Base-by-base conservation (phyloP, 2,113 vertebrate genomes). In the Isurus oxyrinchus region DNA sequence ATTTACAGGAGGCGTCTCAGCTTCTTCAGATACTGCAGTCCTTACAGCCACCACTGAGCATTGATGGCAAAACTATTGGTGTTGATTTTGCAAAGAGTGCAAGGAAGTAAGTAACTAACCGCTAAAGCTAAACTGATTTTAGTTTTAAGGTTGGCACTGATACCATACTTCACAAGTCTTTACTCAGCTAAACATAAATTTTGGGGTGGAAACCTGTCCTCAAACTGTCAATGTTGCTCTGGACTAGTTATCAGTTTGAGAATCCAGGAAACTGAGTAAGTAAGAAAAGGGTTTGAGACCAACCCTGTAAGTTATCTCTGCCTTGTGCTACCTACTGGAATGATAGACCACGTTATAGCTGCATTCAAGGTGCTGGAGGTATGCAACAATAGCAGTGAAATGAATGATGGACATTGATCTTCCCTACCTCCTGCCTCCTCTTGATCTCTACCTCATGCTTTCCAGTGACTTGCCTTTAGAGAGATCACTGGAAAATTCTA, bases 61-160 rank as follows among this genome's bases (percentile, higher is more conserved):
- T 99, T 96, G 99, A 99, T 97, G 99, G 99, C 84, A 99, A 99
- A 98, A 99, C 99, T 93, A 99, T 99, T 96, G 99, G 99, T 23
- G 99, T 99, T 96, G 99, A 99, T 98, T 99, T 99, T 97, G 99
- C 99, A 72, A 99, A 99, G 97, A 99, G 99, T 98, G 99, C 99
- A 96, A 99, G 99, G 97, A 99, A 99, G 99, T 99, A 97, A 98
- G 99, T 98, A 95, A 95, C 67, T 72, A 40, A 76, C 55, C 27
- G 13, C 35, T 69, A 63, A 61, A 94, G 63, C 63, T 94, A 72
- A 95, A 95, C 40, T 49, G 59, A 40, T 59, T 8, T 93, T 93
- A 66, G 93, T 53, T 95, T 95, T 72, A 53, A n/a, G 11, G 13
- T 63, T 95, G 93, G 7, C 63, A 69, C 61, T 21, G 63, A 10